phyloP scores from a whole-genome alignment of 2,888 invertebrate genomes.

The Pelosia muscerda region DNA sequence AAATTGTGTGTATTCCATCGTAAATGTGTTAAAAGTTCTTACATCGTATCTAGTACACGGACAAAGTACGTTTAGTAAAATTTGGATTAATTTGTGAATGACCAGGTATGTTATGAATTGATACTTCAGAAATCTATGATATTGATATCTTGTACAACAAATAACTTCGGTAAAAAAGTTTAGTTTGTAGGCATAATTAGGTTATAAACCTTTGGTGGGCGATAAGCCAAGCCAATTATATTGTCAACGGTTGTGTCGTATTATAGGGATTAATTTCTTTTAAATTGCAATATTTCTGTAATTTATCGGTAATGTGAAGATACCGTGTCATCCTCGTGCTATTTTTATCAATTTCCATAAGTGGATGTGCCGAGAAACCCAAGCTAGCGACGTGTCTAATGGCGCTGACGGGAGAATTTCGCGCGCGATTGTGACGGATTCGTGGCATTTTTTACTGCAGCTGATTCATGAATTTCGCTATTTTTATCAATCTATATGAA shows the following conservation, averaged over 20 bases:
- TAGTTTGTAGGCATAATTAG: constrained; percentile 71
- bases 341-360: constrained; percentile 85
- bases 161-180: constrained; percentile 45
- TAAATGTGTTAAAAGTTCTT: constrained; percentile 60
- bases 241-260: constrained; percentile 66
- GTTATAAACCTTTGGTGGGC: constrained; percentile 82
- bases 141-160: constrained; percentile 44
- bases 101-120: constrained; percentile 75
- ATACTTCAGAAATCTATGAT: constrained; percentile 56
- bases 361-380: constrained; percentile 82
- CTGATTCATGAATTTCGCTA: constrained; percentile 70
- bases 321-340: constrained; percentile 68
- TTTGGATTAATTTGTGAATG: constrained; percentile 82
- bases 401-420: constrained; percentile 86
- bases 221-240: constrained; percentile 82
- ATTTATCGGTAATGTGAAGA: constrained; percentile 57
- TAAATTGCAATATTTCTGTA: constrained; percentile 54
- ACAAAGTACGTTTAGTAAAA: constrained; percentile 72
- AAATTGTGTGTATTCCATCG: constrained; percentile 57
- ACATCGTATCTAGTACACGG: constrained; percentile 65
- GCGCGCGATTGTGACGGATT: constrained; percentile 87
- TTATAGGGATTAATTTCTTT: constrained; percentile 54
- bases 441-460: constrained; percentile 85
- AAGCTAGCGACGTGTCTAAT: constrained; percentile 87
- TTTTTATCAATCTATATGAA: constrained; percentile 59